Conservation (phyloP, 2,888 invertebrate species). For the Epistrophe grossulariae region DNA sequence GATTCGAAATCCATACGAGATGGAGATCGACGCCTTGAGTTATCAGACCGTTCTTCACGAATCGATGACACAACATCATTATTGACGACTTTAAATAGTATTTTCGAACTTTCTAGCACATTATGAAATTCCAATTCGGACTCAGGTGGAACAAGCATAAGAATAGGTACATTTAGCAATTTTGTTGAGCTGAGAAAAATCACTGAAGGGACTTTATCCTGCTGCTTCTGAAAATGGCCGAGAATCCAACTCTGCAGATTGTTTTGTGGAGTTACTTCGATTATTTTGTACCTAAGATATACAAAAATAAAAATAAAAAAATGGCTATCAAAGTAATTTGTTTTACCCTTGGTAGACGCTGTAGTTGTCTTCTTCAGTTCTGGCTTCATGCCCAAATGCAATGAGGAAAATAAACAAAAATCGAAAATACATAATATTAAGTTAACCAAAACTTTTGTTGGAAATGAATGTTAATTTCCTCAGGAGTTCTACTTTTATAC, state of each 20-base stretch:
- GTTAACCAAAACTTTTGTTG: neutral
- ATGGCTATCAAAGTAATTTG: neutral
- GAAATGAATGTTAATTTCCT: neutral
- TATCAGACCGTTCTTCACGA: constrained; percentile 35
- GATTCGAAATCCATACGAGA: constrained; percentile 63
- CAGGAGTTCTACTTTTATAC: constrained; percentile 3
- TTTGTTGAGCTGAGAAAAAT: constrained; percentile 50
- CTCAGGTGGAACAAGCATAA: constrained; percentile 54
- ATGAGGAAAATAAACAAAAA: constrained; percentile 2
- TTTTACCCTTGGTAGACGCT: constrained; percentile 60
- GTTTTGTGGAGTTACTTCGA: constrained; percentile 47
- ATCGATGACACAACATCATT: constrained; percentile 35
- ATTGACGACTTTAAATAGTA: constrained; percentile 33
- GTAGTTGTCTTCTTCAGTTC: constrained; percentile 53
- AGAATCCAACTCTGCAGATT: constrained; percentile 26
- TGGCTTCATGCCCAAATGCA: neutral
- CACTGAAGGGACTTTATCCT: constrained; percentile 31
- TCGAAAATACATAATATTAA: constrained; percentile 38
- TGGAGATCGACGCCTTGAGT: constrained; percentile 40
- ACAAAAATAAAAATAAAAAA: no score
- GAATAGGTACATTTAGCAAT: constrained; percentile 29
- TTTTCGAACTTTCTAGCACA: constrained; percentile 17
- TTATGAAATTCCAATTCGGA: constrained; percentile 22
- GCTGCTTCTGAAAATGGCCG: neutral
- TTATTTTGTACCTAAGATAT: constrained; percentile 56